Evolutionary conservation across 2,113 vertebrate genomes (phyloP).

Genomic region (Ciconia stormi): DNA sequence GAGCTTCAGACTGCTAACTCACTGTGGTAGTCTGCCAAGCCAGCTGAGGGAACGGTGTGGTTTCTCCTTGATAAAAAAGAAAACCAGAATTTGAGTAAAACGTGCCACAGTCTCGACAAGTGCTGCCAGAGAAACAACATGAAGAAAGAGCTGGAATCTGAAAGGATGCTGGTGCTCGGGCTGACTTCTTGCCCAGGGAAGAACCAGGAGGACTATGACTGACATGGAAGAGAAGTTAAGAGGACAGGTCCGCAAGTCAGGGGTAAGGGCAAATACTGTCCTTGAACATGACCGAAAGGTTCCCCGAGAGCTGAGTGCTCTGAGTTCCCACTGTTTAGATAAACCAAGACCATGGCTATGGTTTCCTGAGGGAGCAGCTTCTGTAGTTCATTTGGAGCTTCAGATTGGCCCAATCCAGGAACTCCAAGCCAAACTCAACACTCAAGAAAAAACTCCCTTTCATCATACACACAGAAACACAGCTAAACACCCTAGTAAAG

Average conservation of each 20-base stretch:
- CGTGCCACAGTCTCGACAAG: background rate
- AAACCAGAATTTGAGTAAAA: conserved; percentile 34
- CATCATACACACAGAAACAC: background rate
- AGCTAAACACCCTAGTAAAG: background rate
- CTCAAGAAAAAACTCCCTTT: background rate
- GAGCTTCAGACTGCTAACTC: background rate
- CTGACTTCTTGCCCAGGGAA: background rate
- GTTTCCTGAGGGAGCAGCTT: background rate
- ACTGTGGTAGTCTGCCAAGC: background rate
- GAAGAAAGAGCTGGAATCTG: background rate
- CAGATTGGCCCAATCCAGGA: background rate
- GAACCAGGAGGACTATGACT: background rate
- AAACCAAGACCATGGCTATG: background rate
- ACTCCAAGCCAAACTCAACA: background rate
- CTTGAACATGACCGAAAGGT: background rate
- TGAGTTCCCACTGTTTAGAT: background rate
- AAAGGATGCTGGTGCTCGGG: background rate
- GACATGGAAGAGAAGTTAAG: background rate
- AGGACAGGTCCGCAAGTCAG: background rate
- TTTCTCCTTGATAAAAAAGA: conserved; percentile 21
- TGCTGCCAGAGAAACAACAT: background rate
- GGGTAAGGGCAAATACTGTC: background rate
- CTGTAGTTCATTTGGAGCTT: background rate
- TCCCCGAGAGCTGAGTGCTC: background rate
- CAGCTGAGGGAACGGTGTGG: conserved; percentile 18